These are phyloP conservation scores for Sebastes flavidus DNA, from an alignment of 2,797 vertebrate genomes.

Conservation along the genomic window DNA sequence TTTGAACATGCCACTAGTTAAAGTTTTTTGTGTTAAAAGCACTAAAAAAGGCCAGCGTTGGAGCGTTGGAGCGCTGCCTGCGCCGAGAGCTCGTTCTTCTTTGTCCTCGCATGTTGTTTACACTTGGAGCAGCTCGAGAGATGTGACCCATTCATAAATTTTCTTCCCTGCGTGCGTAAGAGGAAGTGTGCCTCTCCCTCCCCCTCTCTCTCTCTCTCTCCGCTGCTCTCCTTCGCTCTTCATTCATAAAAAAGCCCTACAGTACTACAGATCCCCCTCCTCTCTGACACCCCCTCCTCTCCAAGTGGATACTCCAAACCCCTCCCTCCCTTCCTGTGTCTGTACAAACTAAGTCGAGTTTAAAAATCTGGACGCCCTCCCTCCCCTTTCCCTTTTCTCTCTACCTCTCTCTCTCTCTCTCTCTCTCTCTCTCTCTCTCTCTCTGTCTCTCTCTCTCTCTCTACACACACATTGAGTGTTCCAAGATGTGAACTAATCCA, in stretches of 20 bases:
- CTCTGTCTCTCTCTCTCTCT: neutral
- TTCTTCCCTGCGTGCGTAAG: slow-evolving; percentile 76
- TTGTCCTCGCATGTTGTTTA: slow-evolving; percentile 77
- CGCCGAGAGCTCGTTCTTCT: slow-evolving; percentile 46
- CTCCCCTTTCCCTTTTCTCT: slow-evolving; percentile 26
- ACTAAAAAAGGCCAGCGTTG: neutral
- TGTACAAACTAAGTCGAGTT: slow-evolving; percentile 79
- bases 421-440: too few species aligned
- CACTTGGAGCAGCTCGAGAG: slow-evolving; percentile 72
- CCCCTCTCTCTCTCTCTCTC: neutral
- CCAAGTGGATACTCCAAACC: slow-evolving; percentile 79
- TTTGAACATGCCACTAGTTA: neutral
- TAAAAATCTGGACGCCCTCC: slow-evolving; percentile 66
- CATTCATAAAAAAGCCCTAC: slow-evolving; percentile 82
- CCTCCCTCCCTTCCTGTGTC: slow-evolving; percentile 86
- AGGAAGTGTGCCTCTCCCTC: slow-evolving; percentile 75
- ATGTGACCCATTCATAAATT: slow-evolving; percentile 83
- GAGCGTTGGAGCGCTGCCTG: slow-evolving; percentile 8
- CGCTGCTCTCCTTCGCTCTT: slow-evolving; percentile 59
- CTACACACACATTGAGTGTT: slow-evolving; percentile 69
- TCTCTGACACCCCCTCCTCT: slow-evolving; percentile 44
- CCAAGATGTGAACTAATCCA: slow-evolving; percentile 85
- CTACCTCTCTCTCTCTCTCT: neutral
- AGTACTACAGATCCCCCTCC: slow-evolving; percentile 62
- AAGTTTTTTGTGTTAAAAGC: neutral